Evolutionary conservation across 2,797 vertebrate genomes (phyloP).

Genomic region (Thripadectes ignobilis): DNA sequence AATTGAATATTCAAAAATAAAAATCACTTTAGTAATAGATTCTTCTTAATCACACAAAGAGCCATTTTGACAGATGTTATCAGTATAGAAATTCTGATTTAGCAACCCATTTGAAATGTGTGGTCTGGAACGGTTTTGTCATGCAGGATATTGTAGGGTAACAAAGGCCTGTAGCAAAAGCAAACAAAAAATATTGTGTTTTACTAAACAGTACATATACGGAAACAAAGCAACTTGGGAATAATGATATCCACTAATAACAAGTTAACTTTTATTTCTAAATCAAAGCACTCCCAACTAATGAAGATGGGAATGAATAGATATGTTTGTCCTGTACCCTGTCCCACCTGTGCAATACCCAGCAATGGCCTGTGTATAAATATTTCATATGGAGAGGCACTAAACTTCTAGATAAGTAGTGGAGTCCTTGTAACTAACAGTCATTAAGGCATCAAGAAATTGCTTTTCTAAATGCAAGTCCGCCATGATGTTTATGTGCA

Average conservation of each 20-base stretch:
- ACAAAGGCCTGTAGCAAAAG: background rate
- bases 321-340: background rate
- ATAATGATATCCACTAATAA: background rate
- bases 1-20: constrained; percentile 35
- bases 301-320: background rate
- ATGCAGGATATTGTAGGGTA: background rate
- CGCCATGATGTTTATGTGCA: too few species aligned
- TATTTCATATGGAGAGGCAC: background rate
- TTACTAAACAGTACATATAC: background rate
- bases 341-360: background rate
- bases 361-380: background rate
- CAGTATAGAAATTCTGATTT: background rate
- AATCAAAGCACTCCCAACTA: background rate
- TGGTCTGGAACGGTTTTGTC: background rate
- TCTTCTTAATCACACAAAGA: background rate
- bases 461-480: background rate
- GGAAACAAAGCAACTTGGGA: background rate
- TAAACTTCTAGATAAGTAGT: background rate
- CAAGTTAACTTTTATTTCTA: background rate
- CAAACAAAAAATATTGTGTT: background rate
- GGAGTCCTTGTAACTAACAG: background rate
- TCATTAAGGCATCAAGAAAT: background rate
- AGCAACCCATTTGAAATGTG: background rate
- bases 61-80: background rate
- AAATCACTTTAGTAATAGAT: background rate